phyloP scores from a whole-genome alignment of 2,113 vertebrate genomes.

The Microcebus lehilahytsara region DNA sequence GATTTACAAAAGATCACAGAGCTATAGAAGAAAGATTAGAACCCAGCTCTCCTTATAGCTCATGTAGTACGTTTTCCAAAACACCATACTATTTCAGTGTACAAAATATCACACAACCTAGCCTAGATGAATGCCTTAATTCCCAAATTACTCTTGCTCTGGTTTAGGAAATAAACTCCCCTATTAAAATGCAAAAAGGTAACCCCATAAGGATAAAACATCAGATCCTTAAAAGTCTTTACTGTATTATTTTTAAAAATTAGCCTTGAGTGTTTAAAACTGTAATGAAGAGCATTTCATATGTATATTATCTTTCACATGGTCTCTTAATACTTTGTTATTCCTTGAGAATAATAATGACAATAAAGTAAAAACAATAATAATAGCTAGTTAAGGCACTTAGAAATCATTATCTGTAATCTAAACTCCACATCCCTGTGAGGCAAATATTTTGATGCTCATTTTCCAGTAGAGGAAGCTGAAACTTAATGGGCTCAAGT shows the following conservation, averaged over 20 bases:
- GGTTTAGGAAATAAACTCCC: slow-evolving; percentile 31
- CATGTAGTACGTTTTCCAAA: not conserved
- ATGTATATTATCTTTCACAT: slow-evolving; percentile 32
- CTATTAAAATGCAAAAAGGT: slow-evolving; percentile 43
- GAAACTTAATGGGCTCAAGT: not conserved
- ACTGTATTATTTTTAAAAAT: slow-evolving; percentile 49
- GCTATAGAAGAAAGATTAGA: not conserved
- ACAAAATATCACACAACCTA: not conserved
- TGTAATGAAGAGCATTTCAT: slow-evolving; percentile 31
- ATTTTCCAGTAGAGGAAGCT: slow-evolving; percentile 6
- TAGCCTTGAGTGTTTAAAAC: slow-evolving; percentile 47
- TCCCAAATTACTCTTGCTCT: not conserved
- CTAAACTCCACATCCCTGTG: not conserved
- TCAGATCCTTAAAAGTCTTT: slow-evolving; percentile 17
- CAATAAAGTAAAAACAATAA: slow-evolving; percentile 37
- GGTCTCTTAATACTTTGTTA: slow-evolving; percentile 52
- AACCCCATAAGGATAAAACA: slow-evolving; percentile 11
- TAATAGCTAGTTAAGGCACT: slow-evolving; percentile 42
- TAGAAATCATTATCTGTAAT: slow-evolving; percentile 49
- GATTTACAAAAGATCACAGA: not conserved
- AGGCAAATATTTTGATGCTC: not conserved
- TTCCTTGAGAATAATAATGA: slow-evolving; percentile 34
- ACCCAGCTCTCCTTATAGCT: not conserved
- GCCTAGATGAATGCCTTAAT: not conserved
- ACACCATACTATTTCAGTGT: not conserved